A percentile compares a stretch with the other conserved stretches of the same genome.
Evolutionary conservation across 2,113 vertebrate species (phyloP).

Genomic region (Hyperopisus bebe): DNA sequence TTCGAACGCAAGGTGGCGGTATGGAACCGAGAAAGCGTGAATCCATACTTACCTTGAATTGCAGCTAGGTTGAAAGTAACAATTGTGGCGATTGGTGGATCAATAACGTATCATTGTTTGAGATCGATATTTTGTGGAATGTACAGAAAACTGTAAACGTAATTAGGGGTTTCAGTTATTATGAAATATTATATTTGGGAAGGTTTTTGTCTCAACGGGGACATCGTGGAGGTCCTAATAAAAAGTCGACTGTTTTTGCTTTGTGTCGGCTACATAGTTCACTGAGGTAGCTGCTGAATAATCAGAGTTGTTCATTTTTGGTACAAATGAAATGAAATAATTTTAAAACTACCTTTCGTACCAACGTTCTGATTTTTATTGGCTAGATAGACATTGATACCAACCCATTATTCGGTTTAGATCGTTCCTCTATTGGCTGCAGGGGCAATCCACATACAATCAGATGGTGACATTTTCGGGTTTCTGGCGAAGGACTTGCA

Average conservation of each 20-base stretch:
- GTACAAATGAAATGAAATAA: not conserved
- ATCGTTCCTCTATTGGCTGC: slow-evolving; percentile 10
- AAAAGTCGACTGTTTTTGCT: not conserved
- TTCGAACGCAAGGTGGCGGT: not conserved
- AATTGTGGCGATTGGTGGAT: not conserved
- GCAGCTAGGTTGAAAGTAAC: not conserved
- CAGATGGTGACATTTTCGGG: slow-evolving; percentile 6
- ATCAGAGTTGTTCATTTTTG: not conserved
- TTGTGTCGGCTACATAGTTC: not conserved
- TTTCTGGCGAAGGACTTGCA: slow-evolving; percentile 1
- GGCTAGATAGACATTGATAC: not conserved
- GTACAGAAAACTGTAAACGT: not conserved
- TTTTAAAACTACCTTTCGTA: not conserved
- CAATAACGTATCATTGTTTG: not conserved
- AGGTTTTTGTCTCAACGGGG: not conserved
- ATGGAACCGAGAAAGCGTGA: not conserved
- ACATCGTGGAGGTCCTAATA: not conserved
- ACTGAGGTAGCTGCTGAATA: not conserved
- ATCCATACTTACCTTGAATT: not conserved
- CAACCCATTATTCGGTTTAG: not conserved
- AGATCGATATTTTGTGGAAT: not conserved
- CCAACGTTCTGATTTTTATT: not conserved
- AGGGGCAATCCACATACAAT: not conserved
- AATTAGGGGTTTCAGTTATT: not conserved
- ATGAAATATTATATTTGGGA: not conserved